A percentile compares a stretch with the other conserved stretches of the same genome.
These are phyloP conservation scores for Porites evermanni DNA, from an alignment of 92 coral and sea anemone genomes.

Conservation along the genomic window DNA sequence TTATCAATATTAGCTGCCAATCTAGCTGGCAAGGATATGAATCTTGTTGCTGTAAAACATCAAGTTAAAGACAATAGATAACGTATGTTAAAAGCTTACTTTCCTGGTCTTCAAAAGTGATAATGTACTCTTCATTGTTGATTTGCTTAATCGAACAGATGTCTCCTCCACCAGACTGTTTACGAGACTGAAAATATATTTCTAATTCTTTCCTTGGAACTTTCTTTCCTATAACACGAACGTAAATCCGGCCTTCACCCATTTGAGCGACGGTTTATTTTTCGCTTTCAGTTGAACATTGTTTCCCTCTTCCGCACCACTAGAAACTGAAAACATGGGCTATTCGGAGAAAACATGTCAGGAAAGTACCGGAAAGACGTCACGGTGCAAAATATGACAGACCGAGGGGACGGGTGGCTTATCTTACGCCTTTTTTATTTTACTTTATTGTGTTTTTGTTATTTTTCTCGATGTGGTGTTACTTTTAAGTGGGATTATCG, in stretches of 20 bases:
- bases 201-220: conserved; percentile 30
- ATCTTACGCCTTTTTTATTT: too few relatives aligned
- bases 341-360: neutral
- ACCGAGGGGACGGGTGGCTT: neutral
- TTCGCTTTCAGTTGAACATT: neutral
- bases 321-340: conserved; percentile 10
- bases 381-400: neutral
- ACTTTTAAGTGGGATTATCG: too few relatives aligned
- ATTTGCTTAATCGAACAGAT: conserved; percentile 12
- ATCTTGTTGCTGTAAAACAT: too few relatives aligned
- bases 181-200: conserved; percentile 46
- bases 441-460: neutral
- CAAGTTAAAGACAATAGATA: neutral
- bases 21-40: too few relatives aligned
- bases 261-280: neutral
- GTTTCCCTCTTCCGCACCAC: neutral
- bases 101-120: conserved; percentile 32
- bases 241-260: conserved; percentile 11
- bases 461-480: neutral
- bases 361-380: conserved; percentile 15
- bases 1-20: too few relatives aligned
- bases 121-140: conserved; percentile 41
- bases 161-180: conserved; percentile 69
- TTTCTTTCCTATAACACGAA: conserved; percentile 26
- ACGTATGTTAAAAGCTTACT: conserved; percentile 9